Evolutionary conservation across 2,888 invertebrate species (phyloP), one percentile per base, ranked within the genome.

Genomic region (Agrypnus murinus): DNA sequence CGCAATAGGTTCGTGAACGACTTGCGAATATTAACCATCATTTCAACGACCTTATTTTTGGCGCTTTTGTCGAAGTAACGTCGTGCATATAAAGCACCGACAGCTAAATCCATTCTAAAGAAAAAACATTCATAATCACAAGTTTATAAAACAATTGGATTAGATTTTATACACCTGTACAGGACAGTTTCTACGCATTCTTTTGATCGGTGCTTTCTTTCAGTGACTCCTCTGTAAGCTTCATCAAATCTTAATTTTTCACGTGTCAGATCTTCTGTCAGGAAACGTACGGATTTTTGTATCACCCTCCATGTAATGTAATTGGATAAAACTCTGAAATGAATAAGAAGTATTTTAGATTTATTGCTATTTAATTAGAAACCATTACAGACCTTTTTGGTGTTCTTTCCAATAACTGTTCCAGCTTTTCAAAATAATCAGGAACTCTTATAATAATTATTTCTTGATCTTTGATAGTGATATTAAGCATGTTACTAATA

Each of bases 281-380:
- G 86, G 83, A 93, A 95, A 6, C 91, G 90, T 10, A 93, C 89
- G 0, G 93, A 91, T 6, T 92, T 91, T 0, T 91, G 91, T 0
- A 94, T 92, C 0, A 92, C 92, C 53, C 96, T 89, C 95, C 96
- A 96, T 90, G 95, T 90, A 78, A 94, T 90, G 82, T 97, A 97
- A 86, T 97, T 96, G 1, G 96, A 94, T 77, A 92, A 87, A 2
- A 89, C 86, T 72, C 92, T 89, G 5, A 5, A 25, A 25, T 5
- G n/a, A n/a, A n/a, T n/a, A n/a, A n/a, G n/a, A n/a, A n/a, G n/a
- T n/a, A n/a, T n/a, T n/a, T n/a, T n/a, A n/a, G n/a, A n/a, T n/a
- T n/a, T n/a, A n/a, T n/a, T n/a, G n/a, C n/a, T 4, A 40, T 12
- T n/a, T 40, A 40, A 4, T 40, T 40, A 12, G 7, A 2, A 10